Percentiles rank a stretch among this genome's conserved stretches.
These are phyloP conservation scores for Percina caprodes DNA, from an alignment of 2,113 vertebrate species.

Conservation along the genomic window DNA sequence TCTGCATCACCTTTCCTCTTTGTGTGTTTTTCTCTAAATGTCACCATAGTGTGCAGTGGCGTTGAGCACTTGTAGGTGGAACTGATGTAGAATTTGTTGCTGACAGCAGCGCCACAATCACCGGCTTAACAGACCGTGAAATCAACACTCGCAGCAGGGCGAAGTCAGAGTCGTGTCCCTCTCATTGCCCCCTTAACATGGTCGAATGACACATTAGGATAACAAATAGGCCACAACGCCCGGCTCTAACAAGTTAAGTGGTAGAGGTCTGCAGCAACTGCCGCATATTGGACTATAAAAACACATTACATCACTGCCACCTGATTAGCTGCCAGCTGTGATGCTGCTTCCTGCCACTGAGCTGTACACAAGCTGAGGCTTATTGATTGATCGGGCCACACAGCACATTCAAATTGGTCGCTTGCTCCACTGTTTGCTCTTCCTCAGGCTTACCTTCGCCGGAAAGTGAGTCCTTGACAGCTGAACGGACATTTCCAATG, in stretches of 20 bases:
- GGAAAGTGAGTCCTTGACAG: slow-evolving; percentile 41
- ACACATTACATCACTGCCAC: not conserved
- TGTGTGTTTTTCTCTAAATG: slow-evolving; percentile 13
- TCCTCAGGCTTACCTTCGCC: slow-evolving; percentile 3
- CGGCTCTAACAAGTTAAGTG: slow-evolving; percentile 46
- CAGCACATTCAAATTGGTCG: not conserved
- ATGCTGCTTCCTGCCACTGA: slow-evolving; percentile 15
- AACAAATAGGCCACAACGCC: slow-evolving; percentile 44
- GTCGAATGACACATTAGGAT: slow-evolving; percentile 59
- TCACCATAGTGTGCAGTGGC: not conserved
- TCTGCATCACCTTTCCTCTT: not conserved
- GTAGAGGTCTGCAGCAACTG: not conserved
- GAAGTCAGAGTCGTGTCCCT: slow-evolving; percentile 16
- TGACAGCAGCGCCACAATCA: slow-evolving; percentile 58
- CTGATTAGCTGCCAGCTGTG: slow-evolving; percentile 16
- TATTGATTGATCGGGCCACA: slow-evolving; percentile 3
- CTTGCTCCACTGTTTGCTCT: slow-evolving; percentile 16
- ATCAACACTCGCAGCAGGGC: slow-evolving; percentile 56
- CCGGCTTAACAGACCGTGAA: slow-evolving; percentile 66
- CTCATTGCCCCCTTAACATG: slow-evolving; percentile 33
- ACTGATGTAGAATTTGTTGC: slow-evolving; percentile 57
- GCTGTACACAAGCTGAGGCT: not conserved
- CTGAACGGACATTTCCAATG: slow-evolving; percentile 64
- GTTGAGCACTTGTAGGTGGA: slow-evolving; percentile 31
- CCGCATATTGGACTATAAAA: slow-evolving; percentile 6